Evolutionary conservation across 92 coral and sea anemone genomes (phyloP), one percentile per base, ranked within the genome.

Genomic region (Umimayanthus kanabou): DNA sequence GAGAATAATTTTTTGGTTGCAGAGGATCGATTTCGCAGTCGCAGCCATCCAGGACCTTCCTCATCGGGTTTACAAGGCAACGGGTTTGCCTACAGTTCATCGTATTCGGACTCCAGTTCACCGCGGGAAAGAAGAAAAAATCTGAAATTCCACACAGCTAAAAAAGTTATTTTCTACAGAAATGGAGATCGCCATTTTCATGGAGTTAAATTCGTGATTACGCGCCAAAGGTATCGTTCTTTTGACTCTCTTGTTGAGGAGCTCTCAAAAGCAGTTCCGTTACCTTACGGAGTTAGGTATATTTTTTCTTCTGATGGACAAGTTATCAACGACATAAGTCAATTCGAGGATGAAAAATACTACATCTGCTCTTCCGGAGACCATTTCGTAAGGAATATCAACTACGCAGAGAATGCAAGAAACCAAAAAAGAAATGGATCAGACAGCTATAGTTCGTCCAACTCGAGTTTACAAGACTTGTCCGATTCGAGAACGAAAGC

Each of bases 321-420:
- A 61, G 9, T 69, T 22, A 85, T 93, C 23, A 90, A 79, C 18
- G 88, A 90, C 1, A 93, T 95, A 14, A 90, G 70, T 53, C 94
- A 95, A 84, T 53, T 95, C 39, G 93, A 91, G 58, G 92, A 93
- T 88, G 98, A 96, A 69, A 84, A 90, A 16, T 39, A 45, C 82
- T 95, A 95, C 64, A 80, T 95, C 6, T 95, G 98, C 83, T 95
- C 98, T 43, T 95, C 98, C 28, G 98, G 98, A 87, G 98, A 95
- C 80, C 96, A 93, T 14, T 84, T 93, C 25, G 89, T 95, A 49
- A 78, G 88, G 76, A 91, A 90, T 85, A 91, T 95, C 13, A 85
- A 86, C 85, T 95, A 95, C 49, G 90, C 88, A 53, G 87, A 74
- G 43, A 69, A 5, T 50, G 80, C 76, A 26, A 88, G 75, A 84